A percentile compares a stretch with the other conserved stretches of the same genome.
Conservation (phyloP, 2,113 vertebrate genomes). For the Onychostruthus taczanowskii region DNA sequence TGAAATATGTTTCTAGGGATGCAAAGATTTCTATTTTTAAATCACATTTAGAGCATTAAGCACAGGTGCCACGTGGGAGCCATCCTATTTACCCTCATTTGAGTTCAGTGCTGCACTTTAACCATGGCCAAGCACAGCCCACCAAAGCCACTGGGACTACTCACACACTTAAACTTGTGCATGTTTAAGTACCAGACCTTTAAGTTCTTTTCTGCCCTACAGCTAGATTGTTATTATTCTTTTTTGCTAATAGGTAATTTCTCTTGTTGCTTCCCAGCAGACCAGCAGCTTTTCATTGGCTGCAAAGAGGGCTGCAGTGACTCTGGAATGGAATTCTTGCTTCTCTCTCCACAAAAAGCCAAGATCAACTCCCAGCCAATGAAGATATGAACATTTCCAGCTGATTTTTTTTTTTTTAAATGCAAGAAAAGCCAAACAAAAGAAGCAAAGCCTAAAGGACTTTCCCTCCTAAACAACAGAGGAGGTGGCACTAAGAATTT, state of each 20-base stretch:
- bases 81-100: background rate
- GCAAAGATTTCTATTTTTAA: slow-evolving; percentile 13
- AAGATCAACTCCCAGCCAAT: slow-evolving; percentile 3
- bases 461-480: background rate
- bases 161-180: background rate
- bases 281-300: background rate
- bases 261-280: background rate
- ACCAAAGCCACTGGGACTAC: background rate
- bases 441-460: background rate
- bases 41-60: slow-evolving; percentile 5
- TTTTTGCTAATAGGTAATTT: background rate
- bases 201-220: background rate
- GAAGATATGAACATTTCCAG: slow-evolving; percentile 34
- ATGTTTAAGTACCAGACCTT: background rate
- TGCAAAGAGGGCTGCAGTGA: background rate
- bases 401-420: background rate
- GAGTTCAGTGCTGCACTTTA: background rate
- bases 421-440: background rate
- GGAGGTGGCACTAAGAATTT: background rate
- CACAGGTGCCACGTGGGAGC: background rate
- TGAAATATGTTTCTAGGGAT: background rate
- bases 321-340: background rate
- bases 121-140: background rate
- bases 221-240: background rate
- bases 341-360: background rate